Percentiles rank a stretch among this genome's conserved stretches.
Conservation (phyloP, 2,888 invertebrate species). For the Choristoneura rosaceana region DNA sequence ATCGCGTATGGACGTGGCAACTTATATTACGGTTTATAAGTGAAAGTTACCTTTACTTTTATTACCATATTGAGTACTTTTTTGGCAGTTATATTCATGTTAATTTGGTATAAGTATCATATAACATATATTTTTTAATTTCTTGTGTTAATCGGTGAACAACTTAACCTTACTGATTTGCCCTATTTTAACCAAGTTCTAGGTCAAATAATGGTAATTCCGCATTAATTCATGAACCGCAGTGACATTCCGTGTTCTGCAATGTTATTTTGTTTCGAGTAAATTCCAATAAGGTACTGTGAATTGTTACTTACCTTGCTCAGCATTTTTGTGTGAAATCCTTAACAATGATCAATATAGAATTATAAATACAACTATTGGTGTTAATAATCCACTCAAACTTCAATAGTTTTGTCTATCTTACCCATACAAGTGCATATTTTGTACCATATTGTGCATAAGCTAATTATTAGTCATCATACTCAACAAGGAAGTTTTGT, state of each 20-base stretch:
- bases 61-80: constrained; percentile 25
- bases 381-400: background rate
- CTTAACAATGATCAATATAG: background rate
- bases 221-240: background rate
- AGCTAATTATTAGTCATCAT: constrained; percentile 7
- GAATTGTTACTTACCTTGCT: background rate
- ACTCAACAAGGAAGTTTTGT: too few species aligned
- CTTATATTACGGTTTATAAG: constrained; percentile 59
- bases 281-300: background rate
- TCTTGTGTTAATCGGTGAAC: background rate
- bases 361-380: background rate
- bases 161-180: constrained; percentile 19
- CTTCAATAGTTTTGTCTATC: background rate
- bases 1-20: constrained; percentile 77
- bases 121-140: background rate
- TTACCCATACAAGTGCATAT: background rate
- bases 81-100: background rate
- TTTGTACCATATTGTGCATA: constrained; percentile 29
- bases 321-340: background rate
- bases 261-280: background rate
- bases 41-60: constrained; percentile 58
- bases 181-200: constrained; percentile 24
- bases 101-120: background rate
- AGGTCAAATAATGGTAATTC: constrained; percentile 13
- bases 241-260: too few species aligned